These are phyloP conservation scores for Neomorphus geoffroyi DNA, from an alignment of 2,797 vertebrate genomes.

Conservation along the genomic window DNA sequence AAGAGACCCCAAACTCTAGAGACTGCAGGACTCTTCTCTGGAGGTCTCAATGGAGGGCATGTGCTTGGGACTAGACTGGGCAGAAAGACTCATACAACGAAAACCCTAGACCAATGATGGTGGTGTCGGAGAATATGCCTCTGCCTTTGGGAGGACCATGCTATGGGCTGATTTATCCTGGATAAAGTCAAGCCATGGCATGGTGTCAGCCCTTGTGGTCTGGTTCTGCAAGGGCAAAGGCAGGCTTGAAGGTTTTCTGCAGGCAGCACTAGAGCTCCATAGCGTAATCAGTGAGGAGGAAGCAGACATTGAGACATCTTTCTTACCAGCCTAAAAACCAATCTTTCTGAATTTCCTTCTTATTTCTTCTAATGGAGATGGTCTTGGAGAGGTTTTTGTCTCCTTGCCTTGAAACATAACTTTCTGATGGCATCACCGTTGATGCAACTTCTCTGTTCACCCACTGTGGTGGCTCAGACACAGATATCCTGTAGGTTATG, in stretches of 20 bases:
- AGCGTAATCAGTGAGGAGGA: not conserved
- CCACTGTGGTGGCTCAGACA: not conserved
- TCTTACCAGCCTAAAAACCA: not conserved
- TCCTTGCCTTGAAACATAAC: not conserved
- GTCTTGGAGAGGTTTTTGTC: not conserved
- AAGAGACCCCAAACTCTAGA: not conserved
- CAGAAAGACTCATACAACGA: fast-evolving
- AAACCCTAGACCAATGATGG: not conserved
- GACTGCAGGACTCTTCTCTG: not conserved
- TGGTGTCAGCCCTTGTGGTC: fast-evolving
- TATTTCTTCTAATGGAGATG: not conserved
- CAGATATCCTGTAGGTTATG: fast-evolving
- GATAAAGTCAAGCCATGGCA: fast-evolving
- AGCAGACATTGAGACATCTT: not conserved
- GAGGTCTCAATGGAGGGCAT: fast-evolving
- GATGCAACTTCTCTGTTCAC: not conserved
- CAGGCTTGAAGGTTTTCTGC: not conserved
- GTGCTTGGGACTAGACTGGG: not conserved
- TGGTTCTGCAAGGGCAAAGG: not conserved
- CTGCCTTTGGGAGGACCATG: not conserved
- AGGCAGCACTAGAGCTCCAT: fast-evolving
- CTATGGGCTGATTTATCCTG: not conserved
- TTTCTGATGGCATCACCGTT: not conserved
- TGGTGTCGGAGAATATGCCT: fast-evolving
- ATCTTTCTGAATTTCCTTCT: not conserved